Percentiles rank a stretch among this genome's conserved stretches.
These are phyloP conservation scores for Gerris lacustris DNA, from an alignment of 2,888 invertebrate species.

Conservation along the genomic window DNA sequence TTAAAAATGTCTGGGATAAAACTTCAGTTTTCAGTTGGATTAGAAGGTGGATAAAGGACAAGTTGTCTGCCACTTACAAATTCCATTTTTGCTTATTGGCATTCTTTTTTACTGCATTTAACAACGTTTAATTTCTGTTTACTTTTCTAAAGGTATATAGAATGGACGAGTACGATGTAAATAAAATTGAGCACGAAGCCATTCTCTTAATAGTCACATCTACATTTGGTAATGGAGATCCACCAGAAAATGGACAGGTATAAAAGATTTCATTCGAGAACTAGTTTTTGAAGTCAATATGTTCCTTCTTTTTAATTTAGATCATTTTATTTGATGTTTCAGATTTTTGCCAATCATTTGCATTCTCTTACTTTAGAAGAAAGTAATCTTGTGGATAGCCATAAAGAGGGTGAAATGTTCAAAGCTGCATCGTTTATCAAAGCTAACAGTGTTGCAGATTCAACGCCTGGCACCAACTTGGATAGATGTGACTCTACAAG, in stretches of 20 bases:
- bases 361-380: slow-evolving; percentile 62
- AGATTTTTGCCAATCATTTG: slow-evolving; percentile 63
- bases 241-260: slow-evolving; percentile 92
- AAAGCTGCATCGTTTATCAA: slow-evolving; percentile 83
- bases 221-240: slow-evolving; percentile 93
- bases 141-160: slow-evolving; percentile 57
- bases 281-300: no score
- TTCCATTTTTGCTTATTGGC: no score
- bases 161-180: slow-evolving; percentile 89
- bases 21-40: no score
- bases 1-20: no score
- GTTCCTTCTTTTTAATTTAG: no score
- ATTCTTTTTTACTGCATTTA: no score
- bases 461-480: slow-evolving; percentile 40
- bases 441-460: slow-evolving; percentile 73
- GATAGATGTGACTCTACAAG: slow-evolving; percentile 48
- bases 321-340: slow-evolving; percentile 19
- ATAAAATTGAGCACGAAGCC: slow-evolving; percentile 87
- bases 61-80: no score
- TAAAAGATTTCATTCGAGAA: slow-evolving; percentile 23
- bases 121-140: no score
- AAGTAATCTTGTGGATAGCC: slow-evolving; percentile 40
- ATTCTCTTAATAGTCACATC: slow-evolving; percentile 82
- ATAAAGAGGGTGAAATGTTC: slow-evolving; percentile 39
- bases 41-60: no score